Evolutionary conservation across 2,888 invertebrate genomes (phyloP).

Genomic region (Nebria brevicollis): DNA sequence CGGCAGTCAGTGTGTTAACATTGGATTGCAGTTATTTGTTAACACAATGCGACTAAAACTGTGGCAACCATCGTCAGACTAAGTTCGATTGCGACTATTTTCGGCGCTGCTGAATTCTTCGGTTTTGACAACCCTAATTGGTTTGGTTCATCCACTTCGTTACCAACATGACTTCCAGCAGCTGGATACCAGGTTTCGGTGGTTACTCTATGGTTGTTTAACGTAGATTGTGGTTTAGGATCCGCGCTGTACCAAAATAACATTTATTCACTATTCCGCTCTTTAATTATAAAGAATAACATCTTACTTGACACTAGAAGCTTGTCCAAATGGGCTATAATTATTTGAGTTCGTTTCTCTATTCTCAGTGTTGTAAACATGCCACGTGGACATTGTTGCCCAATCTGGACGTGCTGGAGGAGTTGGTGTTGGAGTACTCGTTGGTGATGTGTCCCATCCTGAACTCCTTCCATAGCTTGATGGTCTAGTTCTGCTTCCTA

Average conservation of each 20-base stretch:
- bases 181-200: slow-evolving; percentile 64
- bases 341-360: slow-evolving; percentile 6
- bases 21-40: background rate
- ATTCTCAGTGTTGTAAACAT: slow-evolving; percentile 49
- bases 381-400: slow-evolving; percentile 57
- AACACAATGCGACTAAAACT: slow-evolving; percentile 28
- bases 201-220: slow-evolving; percentile 35
- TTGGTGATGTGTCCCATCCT: slow-evolving; percentile 58
- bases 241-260: background rate
- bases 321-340: slow-evolving; percentile 13
- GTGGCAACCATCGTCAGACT: slow-evolving; percentile 35
- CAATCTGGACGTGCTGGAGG: slow-evolving; percentile 55
- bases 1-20: background rate
- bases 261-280: slow-evolving; percentile 3
- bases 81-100: slow-evolving; percentile 31
- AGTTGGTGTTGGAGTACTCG: slow-evolving; percentile 42
- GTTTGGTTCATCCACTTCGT: slow-evolving; percentile 69
- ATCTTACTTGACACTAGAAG: slow-evolving; percentile 22
- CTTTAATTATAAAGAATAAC: background rate
- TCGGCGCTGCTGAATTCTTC: slow-evolving; percentile 33
- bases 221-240: background rate
- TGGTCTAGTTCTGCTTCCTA: slow-evolving; percentile 60
- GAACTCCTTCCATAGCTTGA: slow-evolving; percentile 66
- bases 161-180: slow-evolving; percentile 65
- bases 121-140: slow-evolving; percentile 64